Evolutionary conservation across 2,797 vertebrate genomes (phyloP), one percentile per base, ranked within the genome.

Genomic region (Xenops minutus): DNA sequence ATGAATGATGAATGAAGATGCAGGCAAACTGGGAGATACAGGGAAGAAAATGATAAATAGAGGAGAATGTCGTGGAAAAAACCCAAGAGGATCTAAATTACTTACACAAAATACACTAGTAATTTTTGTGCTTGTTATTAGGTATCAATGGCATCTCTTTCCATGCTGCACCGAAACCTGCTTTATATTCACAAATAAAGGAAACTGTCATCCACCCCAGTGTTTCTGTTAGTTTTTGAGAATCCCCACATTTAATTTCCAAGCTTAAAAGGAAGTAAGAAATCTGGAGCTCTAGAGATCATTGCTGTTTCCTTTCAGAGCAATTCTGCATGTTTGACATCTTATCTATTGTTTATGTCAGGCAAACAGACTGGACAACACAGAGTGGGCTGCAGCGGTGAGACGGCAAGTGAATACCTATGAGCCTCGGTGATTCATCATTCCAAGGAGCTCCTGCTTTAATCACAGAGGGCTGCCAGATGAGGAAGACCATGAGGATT

Each of bases 401-500:
- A 72, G 76, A 92, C 44, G 10, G 88, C 48, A 30, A 78, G 89
- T 29, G 75, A 97, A 97, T 96, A 97, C 94, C 67, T 93, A 80
- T 94, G 78, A 96, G 89, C 67, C 56, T 90, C 1, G 5, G 93
- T 92, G 95, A 97, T 96, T 98, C 96, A 97, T 95, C 7, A 3
- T 77, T 95, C 66, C 63, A 89, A 94, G 66, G 80, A 69, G 79
- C 79, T 67, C 62, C 64, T 81, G 76, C 62, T 95, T 97, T 96
- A 96, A 91, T 95, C 95, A 96, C 77, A 26, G 93, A 96, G 73
- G 93, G 88, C 84, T 97, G 95, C 84, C 74, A 96, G 95, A 95
- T 93, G 93, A 97, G 85, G 88, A 88, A 88, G 86, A 77, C 94
- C 62, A 36, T 8, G 37, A 96, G 91, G 85, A 96, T 94, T 95